A percentile compares a stretch with the other conserved stretches of the same genome.
Conservation (phyloP, 2,113 vertebrate species). For the Antennarius striatus region DNA sequence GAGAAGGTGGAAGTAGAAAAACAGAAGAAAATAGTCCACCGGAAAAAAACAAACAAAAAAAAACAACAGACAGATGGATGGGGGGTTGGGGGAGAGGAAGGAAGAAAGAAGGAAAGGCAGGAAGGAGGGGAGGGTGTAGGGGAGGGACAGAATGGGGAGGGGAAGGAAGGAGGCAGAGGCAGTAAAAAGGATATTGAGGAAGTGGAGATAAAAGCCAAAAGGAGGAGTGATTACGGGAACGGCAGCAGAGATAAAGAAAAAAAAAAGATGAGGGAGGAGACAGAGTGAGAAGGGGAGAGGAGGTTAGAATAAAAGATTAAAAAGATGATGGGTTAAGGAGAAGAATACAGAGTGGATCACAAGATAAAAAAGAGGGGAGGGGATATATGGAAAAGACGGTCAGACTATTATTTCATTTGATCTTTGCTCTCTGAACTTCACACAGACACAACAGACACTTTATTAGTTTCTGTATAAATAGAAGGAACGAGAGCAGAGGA, state of each 20-base stretch:
- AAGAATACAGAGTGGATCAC: conserved; percentile 34
- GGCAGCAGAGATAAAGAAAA: conserved; percentile 56
- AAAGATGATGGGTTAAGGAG: conserved; percentile 40
- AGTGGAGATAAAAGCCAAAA: conserved; percentile 75
- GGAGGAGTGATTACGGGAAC: conserved; percentile 70
- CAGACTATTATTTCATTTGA: conserved; percentile 32
- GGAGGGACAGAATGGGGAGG: neutral
- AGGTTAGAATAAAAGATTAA: conserved; percentile 59
- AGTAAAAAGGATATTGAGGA: conserved; percentile 78
- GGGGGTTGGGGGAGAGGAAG: neutral
- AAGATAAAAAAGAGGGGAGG: conserved; percentile 5
- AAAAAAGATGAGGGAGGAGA: conserved; percentile 52
- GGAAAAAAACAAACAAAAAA: conserved; percentile 5
- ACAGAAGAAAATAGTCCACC: neutral
- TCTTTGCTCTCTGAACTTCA: conserved; percentile 34
- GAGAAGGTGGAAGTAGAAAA: neutral
- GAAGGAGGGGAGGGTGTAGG: conserved; percentile 17
- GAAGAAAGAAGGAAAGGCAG: conserved; percentile 39
- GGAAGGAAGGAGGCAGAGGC: conserved; percentile 69
- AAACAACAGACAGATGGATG: conserved; percentile 20
- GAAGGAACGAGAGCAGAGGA: conserved; percentile 11
- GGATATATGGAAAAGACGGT: conserved; percentile 17
- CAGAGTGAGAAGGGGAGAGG: conserved; percentile 31
- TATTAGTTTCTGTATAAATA: conserved; percentile 44
- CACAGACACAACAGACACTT: conserved; percentile 24